A percentile compares a stretch with the other conserved stretches of the same genome.
phyloP scores from a whole-genome alignment of 2,797 vertebrate genomes.

The Phoxinus dragarum region DNA sequence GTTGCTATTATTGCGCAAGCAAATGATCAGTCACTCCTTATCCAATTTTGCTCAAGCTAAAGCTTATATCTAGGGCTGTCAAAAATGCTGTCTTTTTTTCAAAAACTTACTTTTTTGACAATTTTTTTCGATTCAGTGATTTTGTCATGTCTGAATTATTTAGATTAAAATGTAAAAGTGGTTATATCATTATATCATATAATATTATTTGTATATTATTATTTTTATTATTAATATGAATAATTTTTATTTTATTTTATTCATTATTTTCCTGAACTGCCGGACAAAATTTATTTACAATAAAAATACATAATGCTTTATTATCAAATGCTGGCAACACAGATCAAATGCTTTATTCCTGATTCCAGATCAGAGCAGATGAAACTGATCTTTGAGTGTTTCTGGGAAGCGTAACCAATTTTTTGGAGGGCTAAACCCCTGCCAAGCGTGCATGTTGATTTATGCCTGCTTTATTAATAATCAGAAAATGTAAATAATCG shows the following conservation, averaged over 20 bases:
- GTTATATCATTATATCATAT: neutral
- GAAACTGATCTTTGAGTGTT: slow-evolving; percentile 1
- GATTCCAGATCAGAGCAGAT: slow-evolving; percentile 10
- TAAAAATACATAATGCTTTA: slow-evolving; percentile 1
- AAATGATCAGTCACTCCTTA: neutral
- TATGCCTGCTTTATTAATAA: slow-evolving; percentile 19
- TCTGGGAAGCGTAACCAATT: neutral
- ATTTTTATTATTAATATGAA: neutral
- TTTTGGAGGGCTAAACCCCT: neutral
- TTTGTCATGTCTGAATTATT: neutral
- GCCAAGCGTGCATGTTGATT: neutral
- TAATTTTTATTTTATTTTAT: neutral
- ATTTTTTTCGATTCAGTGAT: neutral
- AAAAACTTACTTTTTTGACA: neutral
- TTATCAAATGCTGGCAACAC: too few species aligned
- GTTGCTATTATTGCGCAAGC: neutral
- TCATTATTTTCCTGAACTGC: neutral
- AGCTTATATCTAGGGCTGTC: neutral
- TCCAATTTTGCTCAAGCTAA: neutral
- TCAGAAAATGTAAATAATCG: slow-evolving; percentile 36
- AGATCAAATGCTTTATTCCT: slow-evolving; percentile 1
- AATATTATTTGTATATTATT: neutral
- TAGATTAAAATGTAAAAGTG: neutral
- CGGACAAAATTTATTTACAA: neutral
- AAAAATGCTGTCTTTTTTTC: neutral